Base-by-base conservation (phyloP, 2,113 vertebrate species). In the Melanostigma gelatinosum region DNA sequence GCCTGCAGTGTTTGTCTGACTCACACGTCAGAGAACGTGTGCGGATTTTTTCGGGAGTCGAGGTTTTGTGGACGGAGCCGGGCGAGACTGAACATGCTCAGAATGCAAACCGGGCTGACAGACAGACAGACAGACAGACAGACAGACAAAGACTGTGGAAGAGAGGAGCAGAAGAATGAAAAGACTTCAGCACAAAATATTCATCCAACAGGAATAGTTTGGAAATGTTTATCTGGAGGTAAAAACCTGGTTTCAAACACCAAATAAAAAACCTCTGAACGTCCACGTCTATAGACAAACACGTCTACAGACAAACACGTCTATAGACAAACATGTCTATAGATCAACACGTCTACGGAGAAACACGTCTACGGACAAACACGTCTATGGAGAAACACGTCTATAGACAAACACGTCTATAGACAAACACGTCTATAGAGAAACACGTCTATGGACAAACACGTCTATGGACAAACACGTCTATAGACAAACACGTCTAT, bases 71-170 rank as follows among this genome's bases (percentile, higher is more conserved):
- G 72, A 61, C 42, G 44, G 62, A 72, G 71, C n/a, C 22, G 13
- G 79, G 72, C 81, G 44, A 81, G 88, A 82, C 82, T 46, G 70
- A 40, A 83, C 85, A 87, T 82, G 85, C 46, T 74, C 79, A 79
- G 89, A 87, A 91, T 89, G 71, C 67, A 79, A 80, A 83, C 34
- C 1, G 24, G 16, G 5, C 68, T 7, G 42, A 65, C 68, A 40
- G 68, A 58, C 27, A 13, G 42, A 65, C 68, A 40, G 68, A 58
- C 27, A 13, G 48, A 16, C 61, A 46, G 38, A 67, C 61, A 46
- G 46, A 67, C 46, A 58, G 24, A 29, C 50, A 36, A n/a, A 67
- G 73, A 40, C 13, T 1, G 61, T 12, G 36, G 3, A 15, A 8
- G 57, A 32, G 29, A 46, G 54, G 50, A n/a, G 32, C 4, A 32